Evolutionary conservation across 1,140 invertebrate species (phyloP).

Genomic region (Notospermus geniculatus): DNA sequence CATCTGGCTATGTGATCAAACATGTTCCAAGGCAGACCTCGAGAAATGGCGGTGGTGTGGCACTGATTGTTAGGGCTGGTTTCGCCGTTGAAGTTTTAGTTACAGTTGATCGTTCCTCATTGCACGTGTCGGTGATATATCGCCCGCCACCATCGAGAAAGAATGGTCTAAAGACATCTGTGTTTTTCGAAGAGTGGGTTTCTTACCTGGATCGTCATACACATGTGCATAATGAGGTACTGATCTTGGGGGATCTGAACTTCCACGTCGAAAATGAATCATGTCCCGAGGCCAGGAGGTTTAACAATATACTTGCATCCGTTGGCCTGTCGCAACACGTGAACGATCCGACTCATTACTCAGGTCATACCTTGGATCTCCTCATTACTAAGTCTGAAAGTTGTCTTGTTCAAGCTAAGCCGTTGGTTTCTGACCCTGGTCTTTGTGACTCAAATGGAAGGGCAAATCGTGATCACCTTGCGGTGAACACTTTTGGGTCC

Average conservation of each 20-base stretch:
- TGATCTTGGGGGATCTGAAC: too few relatives aligned
- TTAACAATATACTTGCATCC: not conserved
- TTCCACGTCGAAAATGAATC: too few relatives aligned
- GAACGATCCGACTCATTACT: not conserved
- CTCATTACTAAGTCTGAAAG: not conserved
- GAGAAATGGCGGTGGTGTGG: not conserved
- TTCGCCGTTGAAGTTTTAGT: not conserved
- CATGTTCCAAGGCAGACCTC: not conserved
- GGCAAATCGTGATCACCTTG: not conserved
- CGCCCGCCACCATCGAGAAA: not conserved
- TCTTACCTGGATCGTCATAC: not conserved
- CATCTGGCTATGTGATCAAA: not conserved
- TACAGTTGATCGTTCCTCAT: not conserved
- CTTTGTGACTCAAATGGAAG: not conserved
- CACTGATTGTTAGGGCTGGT: not conserved
- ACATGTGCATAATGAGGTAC: not conserved
- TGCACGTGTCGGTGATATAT: not conserved
- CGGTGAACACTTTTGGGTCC: not conserved
- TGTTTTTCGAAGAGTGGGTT: not conserved
- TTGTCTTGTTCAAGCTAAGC: not conserved
- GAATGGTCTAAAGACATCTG: not conserved
- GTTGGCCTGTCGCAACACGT: not conserved
- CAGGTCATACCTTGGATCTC: too few relatives aligned
- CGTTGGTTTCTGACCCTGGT: not conserved
- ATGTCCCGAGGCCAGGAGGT: not conserved